phyloP scores from a whole-genome alignment of 23 tunicate species.

The Ciona savignyi region DNA sequence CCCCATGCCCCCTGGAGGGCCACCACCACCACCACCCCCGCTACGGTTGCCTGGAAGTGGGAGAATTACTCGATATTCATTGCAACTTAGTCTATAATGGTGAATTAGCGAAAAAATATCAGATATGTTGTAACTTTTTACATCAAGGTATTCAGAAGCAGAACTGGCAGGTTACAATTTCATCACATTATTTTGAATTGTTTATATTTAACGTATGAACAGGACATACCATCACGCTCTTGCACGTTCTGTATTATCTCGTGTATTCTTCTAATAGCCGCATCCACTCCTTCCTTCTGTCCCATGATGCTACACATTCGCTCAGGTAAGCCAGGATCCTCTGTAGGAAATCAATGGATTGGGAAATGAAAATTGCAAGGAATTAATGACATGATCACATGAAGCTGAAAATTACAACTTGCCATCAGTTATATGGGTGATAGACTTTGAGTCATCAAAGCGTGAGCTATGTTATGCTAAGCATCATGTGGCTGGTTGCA shows the following conservation, averaged over 20 bases:
- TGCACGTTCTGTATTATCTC: slow-evolving; percentile 84
- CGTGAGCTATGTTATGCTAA: neutral
- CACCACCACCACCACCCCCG: slow-evolving; percentile 24
- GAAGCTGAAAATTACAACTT: too few species aligned
- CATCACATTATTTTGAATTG: too few species aligned
- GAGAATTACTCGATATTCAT: neutral
- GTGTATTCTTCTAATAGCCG: slow-evolving; percentile 56
- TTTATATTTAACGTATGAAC: too few species aligned
- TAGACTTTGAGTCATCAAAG: slow-evolving; percentile 13
- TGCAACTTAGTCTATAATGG: neutral
- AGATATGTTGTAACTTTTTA: neutral
- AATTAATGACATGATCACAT: too few species aligned
- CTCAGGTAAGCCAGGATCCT: slow-evolving; percentile 83
- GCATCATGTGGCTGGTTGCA: neutral
- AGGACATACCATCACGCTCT: slow-evolving; percentile 51
- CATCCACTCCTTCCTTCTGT: slow-evolving; percentile 74
- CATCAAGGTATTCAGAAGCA: slow-evolving; percentile 40
- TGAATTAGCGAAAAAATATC: neutral
- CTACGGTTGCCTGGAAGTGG: slow-evolving; percentile 8
- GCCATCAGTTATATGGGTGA: slow-evolving; percentile 19
- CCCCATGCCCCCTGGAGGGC: slow-evolving; percentile 37
- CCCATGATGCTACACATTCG: slow-evolving; percentile 89
- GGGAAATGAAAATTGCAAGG: too few species aligned
- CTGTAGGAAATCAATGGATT: slow-evolving; percentile 19
- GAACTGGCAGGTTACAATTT: slow-evolving; percentile 30